phyloP scores from a whole-genome alignment of 2,797 vertebrate species.

The Rhadinocentrus ornatus region DNA sequence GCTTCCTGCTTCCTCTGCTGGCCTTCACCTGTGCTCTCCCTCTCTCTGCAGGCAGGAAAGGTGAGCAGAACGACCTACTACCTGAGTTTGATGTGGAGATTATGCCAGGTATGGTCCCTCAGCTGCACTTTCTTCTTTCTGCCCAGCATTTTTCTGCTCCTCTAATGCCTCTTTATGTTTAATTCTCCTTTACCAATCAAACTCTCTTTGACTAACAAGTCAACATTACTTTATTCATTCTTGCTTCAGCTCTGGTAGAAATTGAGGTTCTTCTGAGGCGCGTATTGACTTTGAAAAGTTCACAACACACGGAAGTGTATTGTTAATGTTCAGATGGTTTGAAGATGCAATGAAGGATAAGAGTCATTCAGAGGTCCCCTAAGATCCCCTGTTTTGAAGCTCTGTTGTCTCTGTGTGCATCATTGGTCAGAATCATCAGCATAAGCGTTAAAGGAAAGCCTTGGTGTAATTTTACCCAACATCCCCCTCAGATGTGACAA shows the following conservation, averaged over 20 bases:
- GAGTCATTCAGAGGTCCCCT: constrained; percentile 16
- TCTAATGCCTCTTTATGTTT: constrained; percentile 37
- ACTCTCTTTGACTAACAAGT: constrained; percentile 53
- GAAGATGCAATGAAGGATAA: constrained; percentile 58
- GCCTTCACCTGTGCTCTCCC: constrained; percentile 84
- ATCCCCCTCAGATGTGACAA: neutral
- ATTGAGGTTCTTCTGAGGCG: constrained; percentile 21
- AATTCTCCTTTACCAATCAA: constrained; percentile 43
- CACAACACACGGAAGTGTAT: constrained; percentile 70
- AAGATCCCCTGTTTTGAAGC: constrained; percentile 24
- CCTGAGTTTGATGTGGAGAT: constrained; percentile 99
- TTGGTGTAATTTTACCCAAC: neutral
- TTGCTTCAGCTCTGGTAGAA: constrained; percentile 6
- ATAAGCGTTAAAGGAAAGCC: neutral
- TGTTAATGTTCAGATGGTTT: constrained; percentile 54
- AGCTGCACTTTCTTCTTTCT: constrained; percentile 70
- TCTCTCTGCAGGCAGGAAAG: constrained; percentile 98
- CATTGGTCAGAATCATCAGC: neutral
- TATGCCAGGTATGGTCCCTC: constrained; percentile 95
- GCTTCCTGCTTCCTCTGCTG: constrained; percentile 68
- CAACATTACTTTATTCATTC: neutral
- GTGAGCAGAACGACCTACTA: constrained; percentile 95
- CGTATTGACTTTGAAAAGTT: constrained; percentile 29
- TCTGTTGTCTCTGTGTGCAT: constrained; percentile 15
- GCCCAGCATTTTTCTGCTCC: constrained; percentile 57